Conservation (phyloP, 2,888 invertebrate species). For the Lycia hirtaria region DNA sequence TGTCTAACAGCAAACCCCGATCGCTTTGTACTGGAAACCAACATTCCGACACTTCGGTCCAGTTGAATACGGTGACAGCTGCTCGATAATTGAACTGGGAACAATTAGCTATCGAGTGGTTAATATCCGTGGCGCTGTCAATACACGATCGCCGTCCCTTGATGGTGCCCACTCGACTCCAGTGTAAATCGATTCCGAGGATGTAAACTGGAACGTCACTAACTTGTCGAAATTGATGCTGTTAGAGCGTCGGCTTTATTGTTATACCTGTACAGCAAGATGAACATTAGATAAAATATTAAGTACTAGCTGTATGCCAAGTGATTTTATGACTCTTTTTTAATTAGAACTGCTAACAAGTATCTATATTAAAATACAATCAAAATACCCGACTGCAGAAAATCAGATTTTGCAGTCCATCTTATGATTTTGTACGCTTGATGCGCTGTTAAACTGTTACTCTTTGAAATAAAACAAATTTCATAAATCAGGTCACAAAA, state of each 20-base stretch:
- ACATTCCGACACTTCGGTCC: conserved; percentile 17
- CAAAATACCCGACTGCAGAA: no score
- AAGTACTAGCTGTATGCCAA: not conserved
- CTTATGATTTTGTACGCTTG: no score
- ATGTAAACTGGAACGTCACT: conserved; percentile 44
- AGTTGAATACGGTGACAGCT: conserved; percentile 73
- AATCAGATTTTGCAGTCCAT: no score
- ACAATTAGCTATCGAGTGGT: conserved; percentile 83
- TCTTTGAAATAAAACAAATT: no score
- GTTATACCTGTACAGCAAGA: not conserved
- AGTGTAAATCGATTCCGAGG: conserved; percentile 73
- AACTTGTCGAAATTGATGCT: conserved; percentile 4
- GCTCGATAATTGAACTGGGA: conserved; percentile 82
- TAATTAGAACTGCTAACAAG: no score
- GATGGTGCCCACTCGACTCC: conserved; percentile 68
- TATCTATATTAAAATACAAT: no score
- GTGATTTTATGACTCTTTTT: no score
- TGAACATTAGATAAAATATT: not conserved
- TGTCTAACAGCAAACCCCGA: not conserved
- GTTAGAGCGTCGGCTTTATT: not conserved
- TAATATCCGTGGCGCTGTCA: conserved; percentile 79
- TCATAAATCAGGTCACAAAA: no score
- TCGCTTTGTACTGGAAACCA: not conserved
- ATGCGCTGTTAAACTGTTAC: no score
- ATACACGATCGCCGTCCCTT: conserved; percentile 68